These are phyloP conservation scores for Diarsia mendica DNA, from an alignment of 2,888 invertebrate species.

Conservation along the genomic window DNA sequence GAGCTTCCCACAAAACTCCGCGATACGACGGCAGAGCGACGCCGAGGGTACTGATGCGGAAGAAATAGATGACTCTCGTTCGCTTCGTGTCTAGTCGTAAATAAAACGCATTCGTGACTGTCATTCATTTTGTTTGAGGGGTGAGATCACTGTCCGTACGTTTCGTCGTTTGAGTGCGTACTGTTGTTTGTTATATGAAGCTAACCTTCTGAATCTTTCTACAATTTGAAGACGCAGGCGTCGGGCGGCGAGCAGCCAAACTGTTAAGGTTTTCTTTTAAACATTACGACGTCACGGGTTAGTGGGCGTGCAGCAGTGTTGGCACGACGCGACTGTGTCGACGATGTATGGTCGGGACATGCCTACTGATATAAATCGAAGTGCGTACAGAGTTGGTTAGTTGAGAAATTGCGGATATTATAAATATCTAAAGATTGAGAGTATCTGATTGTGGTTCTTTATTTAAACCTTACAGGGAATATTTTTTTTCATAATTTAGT, in stretches of 20 bases:
- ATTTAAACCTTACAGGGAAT: neutral
- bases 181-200: no score
- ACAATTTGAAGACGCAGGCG: neutral
- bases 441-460: neutral
- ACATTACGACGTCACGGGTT: slow-evolving; percentile 45
- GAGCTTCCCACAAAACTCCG: no score
- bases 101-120: neutral
- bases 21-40: neutral
- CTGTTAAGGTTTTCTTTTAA: slow-evolving; percentile 65
- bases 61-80: neutral
- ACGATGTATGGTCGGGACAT: slow-evolving; percentile 25
- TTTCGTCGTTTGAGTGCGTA: no score
- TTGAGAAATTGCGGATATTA: neutral
- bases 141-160: neutral
- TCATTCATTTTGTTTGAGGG: neutral
- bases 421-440: neutral
- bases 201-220: neutral
- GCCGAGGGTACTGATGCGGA: neutral
- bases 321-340: slow-evolving; percentile 48
- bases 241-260: slow-evolving; percentile 54
- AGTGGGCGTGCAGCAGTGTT: slow-evolving; percentile 46
- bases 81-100: neutral
- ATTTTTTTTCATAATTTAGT: neutral
- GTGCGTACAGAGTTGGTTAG: neutral
- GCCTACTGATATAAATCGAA: slow-evolving; percentile 8